Evolutionary conservation across 2,888 invertebrate species (phyloP), one percentile per base, ranked within the genome.

Genomic region (Caenorhabditis plicata): DNA sequence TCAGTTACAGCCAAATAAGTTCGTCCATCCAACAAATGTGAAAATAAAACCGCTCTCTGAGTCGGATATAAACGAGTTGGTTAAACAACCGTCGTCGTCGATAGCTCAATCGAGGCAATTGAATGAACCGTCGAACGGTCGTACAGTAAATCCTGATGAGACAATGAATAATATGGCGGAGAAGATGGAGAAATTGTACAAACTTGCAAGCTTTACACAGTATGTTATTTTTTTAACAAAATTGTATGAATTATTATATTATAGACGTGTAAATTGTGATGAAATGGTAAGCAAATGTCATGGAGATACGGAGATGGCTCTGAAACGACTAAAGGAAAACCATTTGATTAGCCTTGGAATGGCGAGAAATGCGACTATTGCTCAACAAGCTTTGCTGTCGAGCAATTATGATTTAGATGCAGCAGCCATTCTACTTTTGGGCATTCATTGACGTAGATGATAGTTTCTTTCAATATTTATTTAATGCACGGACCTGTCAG

Each of bases 141-240:
- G n/a, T n/a, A n/a, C n/a, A n/a, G 35, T 49, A 13, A 31, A 41
- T 11, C 22, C 44, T 17, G 47, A 58, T 15, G 8, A 45, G 22
- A 39, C 41, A 9, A n/a, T n/a, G n/a, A n/a, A n/a, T n/a, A n/a
- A n/a, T n/a, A 53, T 60, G 40, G 53, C 56, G 2, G 55, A 57
- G 1, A 60, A 58, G 27, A 68, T 72, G 72, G 72, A 72, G 42
- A 36, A 58, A 2, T 54, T 72, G 39, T 72, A 72, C 50, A 52
- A 56, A 20, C 68, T 70, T 27, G 72, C 72, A 0, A 47, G 53
- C 27, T 72, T 72, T 32, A 64, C 64, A 8, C 47, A 64, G 65
- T 63, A 25, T 50, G 64, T 63, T 46, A 26, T n/a, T 15, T 15
- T 4, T n/a, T 23, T 19, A 40, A 5, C 39, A 4, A 4, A 25